Evolutionary conservation across 2,113 vertebrate species (phyloP).

Genomic region (Callaeas wilsoni): DNA sequence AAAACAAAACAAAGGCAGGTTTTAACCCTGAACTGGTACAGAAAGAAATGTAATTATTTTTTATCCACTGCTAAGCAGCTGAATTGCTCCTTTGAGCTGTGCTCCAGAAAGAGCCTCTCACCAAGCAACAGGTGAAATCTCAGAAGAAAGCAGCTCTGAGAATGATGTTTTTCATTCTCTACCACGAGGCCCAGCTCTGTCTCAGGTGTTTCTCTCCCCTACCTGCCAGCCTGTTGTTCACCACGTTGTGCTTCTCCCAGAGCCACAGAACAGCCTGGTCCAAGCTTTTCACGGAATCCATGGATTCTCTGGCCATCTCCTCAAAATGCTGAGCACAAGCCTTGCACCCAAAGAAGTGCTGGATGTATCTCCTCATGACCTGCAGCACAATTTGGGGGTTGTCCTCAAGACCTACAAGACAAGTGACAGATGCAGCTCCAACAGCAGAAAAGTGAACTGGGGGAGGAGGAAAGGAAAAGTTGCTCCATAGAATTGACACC

Average conservation of each 20-base stretch:
- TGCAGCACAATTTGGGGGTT: conserved; percentile 79
- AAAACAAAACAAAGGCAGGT: not conserved
- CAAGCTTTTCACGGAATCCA: conserved; percentile 67
- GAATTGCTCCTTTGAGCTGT: not conserved
- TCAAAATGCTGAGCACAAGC: conserved; percentile 89
- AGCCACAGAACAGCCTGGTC: conserved; percentile 88
- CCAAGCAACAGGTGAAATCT: not conserved
- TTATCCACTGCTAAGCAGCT: not conserved
- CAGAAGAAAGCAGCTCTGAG: not conserved
- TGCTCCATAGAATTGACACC: not conserved
- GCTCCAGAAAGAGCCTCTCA: not conserved
- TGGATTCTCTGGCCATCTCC: conserved; percentile 75
- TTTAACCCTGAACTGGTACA: not conserved
- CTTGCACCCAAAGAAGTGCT: conserved; percentile 87
- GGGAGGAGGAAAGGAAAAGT: not conserved
- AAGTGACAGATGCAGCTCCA: not conserved
- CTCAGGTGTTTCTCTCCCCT: not conserved
- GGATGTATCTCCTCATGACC: conserved; percentile 81
- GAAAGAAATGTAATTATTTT: not conserved
- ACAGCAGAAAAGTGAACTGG: rapidly evolving
- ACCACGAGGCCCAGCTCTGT: not conserved
- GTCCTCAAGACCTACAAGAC: conserved; percentile 72
- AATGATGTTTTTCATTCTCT: rapidly evolving
- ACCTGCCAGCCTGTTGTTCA: conserved; percentile 86
- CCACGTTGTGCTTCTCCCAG: conserved; percentile 91